Conservation (phyloP, 92 coral and sea anemone genomes). For the Actinernus sp. region DNA sequence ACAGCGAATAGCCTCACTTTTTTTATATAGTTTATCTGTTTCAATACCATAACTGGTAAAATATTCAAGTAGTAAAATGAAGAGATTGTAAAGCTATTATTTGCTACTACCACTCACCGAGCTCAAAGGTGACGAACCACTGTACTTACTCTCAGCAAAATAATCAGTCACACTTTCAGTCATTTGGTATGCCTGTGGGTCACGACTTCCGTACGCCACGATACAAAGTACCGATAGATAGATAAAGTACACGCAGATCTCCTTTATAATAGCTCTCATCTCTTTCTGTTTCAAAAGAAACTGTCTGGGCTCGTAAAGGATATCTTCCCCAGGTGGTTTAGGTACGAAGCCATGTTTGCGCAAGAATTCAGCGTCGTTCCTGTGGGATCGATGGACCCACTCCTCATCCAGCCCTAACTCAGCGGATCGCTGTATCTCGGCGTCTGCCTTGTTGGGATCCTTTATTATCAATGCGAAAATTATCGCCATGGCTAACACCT, state of each 20-base stretch:
- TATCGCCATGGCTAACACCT: conserved; percentile 75
- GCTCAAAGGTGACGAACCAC: conserved; percentile 31
- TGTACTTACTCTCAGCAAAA: conserved; percentile 47
- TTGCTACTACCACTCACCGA: conserved; percentile 18
- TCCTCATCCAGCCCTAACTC: conserved; percentile 62
- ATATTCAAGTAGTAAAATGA: no score
- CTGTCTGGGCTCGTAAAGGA: conserved; percentile 65
- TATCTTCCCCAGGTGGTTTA: conserved; percentile 75
- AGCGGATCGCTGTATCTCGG: conserved; percentile 26
- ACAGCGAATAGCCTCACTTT: not conserved
- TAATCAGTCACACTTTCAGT: conserved; percentile 12
- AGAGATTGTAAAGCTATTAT: no score
- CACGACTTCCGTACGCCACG: conserved; percentile 80
- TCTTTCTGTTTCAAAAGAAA: conserved; percentile 66
- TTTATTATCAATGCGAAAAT: conserved; percentile 86
- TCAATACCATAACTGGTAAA: no score
- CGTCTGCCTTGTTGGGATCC: conserved; percentile 80
- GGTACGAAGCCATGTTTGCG: conserved; percentile 33
- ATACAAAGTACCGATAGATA: conserved; percentile 67
- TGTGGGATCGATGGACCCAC: conserved; percentile 68
- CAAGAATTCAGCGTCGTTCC: conserved; percentile 14
- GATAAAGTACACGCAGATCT: conserved; percentile 59
- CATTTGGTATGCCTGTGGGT: conserved; percentile 51
- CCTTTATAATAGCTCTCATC: conserved; percentile 77
- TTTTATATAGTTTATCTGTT: no score